A percentile compares a stretch with the other conserved stretches of the same genome.
Conservation (phyloP, 1,140 invertebrate species). For the Carcinoscorpius rotundicauda region DNA sequence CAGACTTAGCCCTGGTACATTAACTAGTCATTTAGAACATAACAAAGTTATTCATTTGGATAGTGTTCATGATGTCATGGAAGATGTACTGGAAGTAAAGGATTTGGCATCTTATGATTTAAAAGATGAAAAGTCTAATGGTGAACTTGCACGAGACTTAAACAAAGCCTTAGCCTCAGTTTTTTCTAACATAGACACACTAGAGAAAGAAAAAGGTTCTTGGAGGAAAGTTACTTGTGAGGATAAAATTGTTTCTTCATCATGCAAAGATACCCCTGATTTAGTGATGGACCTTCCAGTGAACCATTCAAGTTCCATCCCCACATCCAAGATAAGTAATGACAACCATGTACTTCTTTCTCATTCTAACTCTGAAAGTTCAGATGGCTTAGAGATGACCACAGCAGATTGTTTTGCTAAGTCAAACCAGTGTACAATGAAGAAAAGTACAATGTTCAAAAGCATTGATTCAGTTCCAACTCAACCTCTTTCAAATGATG, state of each 20-base stretch:
- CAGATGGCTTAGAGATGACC: slow-evolving; percentile 37
- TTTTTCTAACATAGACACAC: background rate
- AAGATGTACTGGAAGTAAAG: background rate
- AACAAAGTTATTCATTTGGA: too few species aligned
- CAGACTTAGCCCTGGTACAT: too few species aligned
- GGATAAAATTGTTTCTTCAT: background rate
- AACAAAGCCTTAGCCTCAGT: background rate
- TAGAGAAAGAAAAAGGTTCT: background rate
- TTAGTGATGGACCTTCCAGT: slow-evolving; percentile 75
- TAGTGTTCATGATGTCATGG: too few species aligned
- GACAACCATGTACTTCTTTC: slow-evolving; percentile 5
- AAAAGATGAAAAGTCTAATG: background rate
- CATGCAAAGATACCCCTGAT: slow-evolving; percentile 59
- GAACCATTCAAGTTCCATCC: slow-evolving; percentile 28
- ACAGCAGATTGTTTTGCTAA: slow-evolving; percentile 59
- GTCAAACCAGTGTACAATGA: slow-evolving; percentile 66
- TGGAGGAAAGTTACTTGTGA: background rate
- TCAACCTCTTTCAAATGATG: slow-evolving; percentile 18
- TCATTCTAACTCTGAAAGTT: slow-evolving; percentile 40
- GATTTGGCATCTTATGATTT: background rate
- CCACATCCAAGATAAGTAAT: slow-evolving; percentile 18
- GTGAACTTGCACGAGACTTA: background rate
- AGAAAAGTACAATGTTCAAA: slow-evolving; percentile 40
- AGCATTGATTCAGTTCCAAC: slow-evolving; percentile 1
- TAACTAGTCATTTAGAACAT: too few species aligned